phyloP scores from a whole-genome alignment of 1,140 invertebrate species.

The Megalopta genalis region DNA sequence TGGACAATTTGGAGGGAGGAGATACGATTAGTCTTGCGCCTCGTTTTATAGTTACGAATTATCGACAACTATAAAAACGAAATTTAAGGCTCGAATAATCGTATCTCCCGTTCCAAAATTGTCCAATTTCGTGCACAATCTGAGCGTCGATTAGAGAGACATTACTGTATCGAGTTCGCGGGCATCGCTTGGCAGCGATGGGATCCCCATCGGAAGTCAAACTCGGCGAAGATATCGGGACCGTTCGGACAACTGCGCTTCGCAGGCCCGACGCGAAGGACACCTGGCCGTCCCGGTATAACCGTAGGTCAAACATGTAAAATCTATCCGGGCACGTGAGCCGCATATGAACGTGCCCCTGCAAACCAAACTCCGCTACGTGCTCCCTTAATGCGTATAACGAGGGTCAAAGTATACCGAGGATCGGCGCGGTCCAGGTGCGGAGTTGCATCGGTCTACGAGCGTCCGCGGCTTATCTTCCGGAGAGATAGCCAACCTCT shows the following conservation, averaged over 20 bases:
- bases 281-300: conserved; percentile 38
- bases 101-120: no score
- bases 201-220: conserved; percentile 1
- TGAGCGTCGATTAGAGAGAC: no score
- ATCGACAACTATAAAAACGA: no score
- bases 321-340: conserved; percentile 69
- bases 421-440: conserved; percentile 28
- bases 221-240: neutral
- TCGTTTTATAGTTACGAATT: no score
- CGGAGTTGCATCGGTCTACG: conserved; percentile 28
- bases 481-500: neutral
- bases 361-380: conserved; percentile 46
- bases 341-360: conserved; percentile 51
- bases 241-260: neutral
- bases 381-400: conserved; percentile 47
- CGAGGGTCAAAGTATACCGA: conserved; percentile 47
- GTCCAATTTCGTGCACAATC: no score
- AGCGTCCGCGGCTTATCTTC: conserved; percentile 34
- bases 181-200: no score
- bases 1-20: no score
- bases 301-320: conserved; percentile 70
- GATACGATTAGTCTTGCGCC: no score
- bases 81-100: no score
- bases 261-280: conserved; percentile 8
- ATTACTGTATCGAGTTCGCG: no score